Conservation (phyloP, 2,113 vertebrate genomes). For the Apeltes quadracus region DNA sequence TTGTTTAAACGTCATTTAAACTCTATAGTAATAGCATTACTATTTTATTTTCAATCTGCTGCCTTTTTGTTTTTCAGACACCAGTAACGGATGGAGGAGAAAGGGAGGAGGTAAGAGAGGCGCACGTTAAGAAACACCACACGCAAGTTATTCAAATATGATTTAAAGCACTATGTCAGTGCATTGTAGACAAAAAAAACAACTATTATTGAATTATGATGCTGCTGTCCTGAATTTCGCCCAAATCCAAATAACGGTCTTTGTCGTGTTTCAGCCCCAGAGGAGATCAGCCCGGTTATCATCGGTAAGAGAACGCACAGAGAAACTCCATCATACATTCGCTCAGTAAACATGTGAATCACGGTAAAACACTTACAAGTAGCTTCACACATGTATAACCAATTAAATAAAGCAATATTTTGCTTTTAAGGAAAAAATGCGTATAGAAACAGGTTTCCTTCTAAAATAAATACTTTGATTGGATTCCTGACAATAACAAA, state of each 20-base stretch:
- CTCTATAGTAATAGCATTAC: not conserved
- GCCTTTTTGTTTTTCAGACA: constrained; percentile 42
- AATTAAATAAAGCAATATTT: not conserved
- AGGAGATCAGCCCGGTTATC: constrained; percentile 94
- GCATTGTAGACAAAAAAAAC: not conserved
- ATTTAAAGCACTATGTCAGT: not conserved
- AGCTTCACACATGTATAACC: not conserved
- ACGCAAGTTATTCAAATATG: not conserved
- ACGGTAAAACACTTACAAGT: not conserved
- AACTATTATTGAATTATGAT: not conserved
- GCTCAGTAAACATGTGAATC: not conserved
- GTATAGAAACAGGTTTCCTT: not conserved
- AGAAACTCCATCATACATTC: not conserved
- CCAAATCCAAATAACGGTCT: constrained; percentile 23
- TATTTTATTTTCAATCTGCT: constrained; percentile 5
- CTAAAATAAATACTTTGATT: not conserved
- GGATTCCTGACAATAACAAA: not conserved
- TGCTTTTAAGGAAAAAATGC: not conserved
- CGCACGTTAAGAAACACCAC: not conserved
- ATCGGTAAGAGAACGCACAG: constrained; percentile 81
- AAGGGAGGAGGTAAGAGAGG: constrained; percentile 87
- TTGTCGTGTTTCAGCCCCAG: constrained; percentile 84
- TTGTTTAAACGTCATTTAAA: constrained; percentile 21
- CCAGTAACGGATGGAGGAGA: constrained; percentile 76
- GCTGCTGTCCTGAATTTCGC: constrained; percentile 4